Evolutionary conservation across 2,113 vertebrate genomes (phyloP).

Genomic region (Nesospiza acunhae): DNA sequence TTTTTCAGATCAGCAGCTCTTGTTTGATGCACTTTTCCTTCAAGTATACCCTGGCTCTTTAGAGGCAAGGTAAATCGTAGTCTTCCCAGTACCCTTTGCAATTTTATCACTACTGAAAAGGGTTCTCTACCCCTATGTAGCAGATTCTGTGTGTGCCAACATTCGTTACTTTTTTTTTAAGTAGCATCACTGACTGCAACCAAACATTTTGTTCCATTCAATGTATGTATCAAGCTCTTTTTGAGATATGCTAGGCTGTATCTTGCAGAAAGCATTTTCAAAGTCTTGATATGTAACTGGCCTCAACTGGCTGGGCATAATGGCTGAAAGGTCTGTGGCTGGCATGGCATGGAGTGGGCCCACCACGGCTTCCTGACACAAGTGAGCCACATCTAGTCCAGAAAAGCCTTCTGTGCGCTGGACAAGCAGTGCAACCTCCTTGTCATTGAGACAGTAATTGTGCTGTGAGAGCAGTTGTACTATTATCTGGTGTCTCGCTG

Average conservation of each 20-base stretch:
- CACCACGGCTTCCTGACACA: constrained; percentile 96
- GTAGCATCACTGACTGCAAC: constrained; percentile 93
- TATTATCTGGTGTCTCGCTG: constrained; percentile 98
- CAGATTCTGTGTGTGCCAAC: constrained; percentile 82
- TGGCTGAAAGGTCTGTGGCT: constrained; percentile 89
- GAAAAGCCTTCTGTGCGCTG: constrained; percentile 99
- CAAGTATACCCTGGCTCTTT: constrained; percentile 81
- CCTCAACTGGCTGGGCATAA: constrained; percentile 95
- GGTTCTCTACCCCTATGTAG: constrained; percentile 79
- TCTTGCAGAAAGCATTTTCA: constrained; percentile 99
- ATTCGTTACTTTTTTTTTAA: constrained; percentile 75
- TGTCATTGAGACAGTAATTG: constrained; percentile 99
- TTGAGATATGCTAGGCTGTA: constrained; percentile 98
- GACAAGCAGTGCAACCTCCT: constrained; percentile 96
- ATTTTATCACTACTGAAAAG: constrained; percentile 82
- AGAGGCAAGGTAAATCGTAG: constrained; percentile 77
- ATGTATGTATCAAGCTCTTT: constrained; percentile 98
- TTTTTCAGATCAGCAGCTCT: constrained; percentile 80
- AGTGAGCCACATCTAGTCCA: constrained; percentile 92
- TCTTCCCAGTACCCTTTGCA: constrained; percentile 79
- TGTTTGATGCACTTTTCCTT: constrained; percentile 81
- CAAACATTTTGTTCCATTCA: constrained; percentile 99
- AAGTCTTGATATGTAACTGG: constrained; percentile 99
- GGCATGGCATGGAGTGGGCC: constrained; percentile 92
- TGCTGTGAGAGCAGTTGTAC: constrained; percentile 98